Base-by-base conservation (phyloP, 1,140 invertebrate species). In the Limonius californicus region DNA sequence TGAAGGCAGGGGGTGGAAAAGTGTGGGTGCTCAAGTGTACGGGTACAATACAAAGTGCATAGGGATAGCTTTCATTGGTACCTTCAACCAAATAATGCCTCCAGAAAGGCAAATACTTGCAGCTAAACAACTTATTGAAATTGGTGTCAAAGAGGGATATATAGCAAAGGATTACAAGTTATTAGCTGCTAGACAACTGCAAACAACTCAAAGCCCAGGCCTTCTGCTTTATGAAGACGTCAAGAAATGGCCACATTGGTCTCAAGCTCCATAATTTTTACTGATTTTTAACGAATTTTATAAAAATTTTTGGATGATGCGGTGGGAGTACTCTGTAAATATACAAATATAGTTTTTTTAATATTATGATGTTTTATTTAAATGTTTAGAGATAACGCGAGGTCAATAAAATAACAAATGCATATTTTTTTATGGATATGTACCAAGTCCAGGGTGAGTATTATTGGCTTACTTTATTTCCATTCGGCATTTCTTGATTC, bases 21-120 rank as follows among this genome's bases (percentile, higher is more conserved):
- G 59, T 1, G 70, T 78, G 11, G 85, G 85, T 0, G 78, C 84
- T 1, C 84, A 87, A 65, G 79, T 83, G 0, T 65, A 69, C 0
- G 79, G 79, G 0, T 88, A 87, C 67, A 90, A 91, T 69, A 67
- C 65, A 2, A 83, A 78, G 53, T 82, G 84, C 30, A 80, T 88
- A 19, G 87, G 85, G 27, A 84, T 90, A 42, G 84, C 81, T 1
- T 84, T 90, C 57, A 84, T 92, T 57, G 89, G 90, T 0, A 83
- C 80, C 2, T 89, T 82, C 66, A 82, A 77, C 45, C 74, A 67
- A 59, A 30, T 56, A 9, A 35, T 53, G 39, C 72, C 70, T 6
- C 53, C 61, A 6, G 14, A 64, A 30, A 30, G 57, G 19, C 71
- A 72, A 58, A 43, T 75, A 2, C 11, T 60, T 18, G 71, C 72